Evolutionary conservation across 2,888 invertebrate genomes (phyloP), one percentile per base, ranked within the genome.

Genomic region (Papilio gigon): DNA sequence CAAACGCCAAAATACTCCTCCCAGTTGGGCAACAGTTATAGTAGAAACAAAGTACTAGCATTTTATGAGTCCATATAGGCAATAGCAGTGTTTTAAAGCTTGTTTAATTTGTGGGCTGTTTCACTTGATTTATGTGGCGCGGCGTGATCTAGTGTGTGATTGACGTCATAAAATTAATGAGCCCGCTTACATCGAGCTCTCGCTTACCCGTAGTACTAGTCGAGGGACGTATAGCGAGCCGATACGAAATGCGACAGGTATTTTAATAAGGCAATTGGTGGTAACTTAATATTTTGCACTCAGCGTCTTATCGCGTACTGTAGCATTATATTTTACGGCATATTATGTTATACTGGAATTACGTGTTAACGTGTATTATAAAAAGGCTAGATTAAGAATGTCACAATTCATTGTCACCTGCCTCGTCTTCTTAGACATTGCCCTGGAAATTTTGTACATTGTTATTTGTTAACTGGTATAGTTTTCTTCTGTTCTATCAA

Each of bases 141-240:
- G 77, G 70, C 74, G 78, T 75, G 75, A 77, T 70, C 73, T 78
- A 79, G 79, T 82, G 80, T 83, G 37, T 44, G 68, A 83, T 80
- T 81, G 79, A 77, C 73, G 73, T 76, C 80, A 78, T 83, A 82
- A 83, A 83, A 81, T 80, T 82, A 84, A 84, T 84, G 80, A 82
- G 78, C n/a, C 75, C 76, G 70, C 73, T 76, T 71, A 74, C 71
- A 73, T 67, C 70, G 73, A 70, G 58, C 71, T 73, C 67, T 69
- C 60, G 72, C 69, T 73, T 72, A 72, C 72, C 73, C 72, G 67
- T 70, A 72, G 22, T 22, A 4, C 22, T 47, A 11, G 4, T 11
- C 11, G 44, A 2, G 11, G 2, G n/a, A 42, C 22, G 47, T 20
- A 47, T 47, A 47, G 22, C 11, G 11, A 47, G 4, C 22, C 37